Evolutionary conservation across 1,140 invertebrate species (phyloP), one percentile per base, ranked within the genome.

Genomic region (Antheraea pernyi): DNA sequence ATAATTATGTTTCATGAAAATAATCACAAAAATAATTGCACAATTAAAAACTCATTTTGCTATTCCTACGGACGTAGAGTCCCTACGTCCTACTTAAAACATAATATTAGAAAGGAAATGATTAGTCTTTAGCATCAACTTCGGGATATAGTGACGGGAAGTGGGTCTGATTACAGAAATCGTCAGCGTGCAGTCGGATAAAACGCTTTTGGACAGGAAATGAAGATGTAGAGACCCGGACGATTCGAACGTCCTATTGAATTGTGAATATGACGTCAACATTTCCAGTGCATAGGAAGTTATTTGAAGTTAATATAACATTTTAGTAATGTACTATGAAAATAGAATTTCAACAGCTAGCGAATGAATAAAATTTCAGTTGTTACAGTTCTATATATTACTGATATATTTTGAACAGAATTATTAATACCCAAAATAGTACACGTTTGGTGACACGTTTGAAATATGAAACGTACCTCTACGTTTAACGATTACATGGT

Each of bases 141-240:
- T 7, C 18, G 46, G 48, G 42, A 42, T 63, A 13, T 63, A 53
- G 13, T 63, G 42, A 68, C 58, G 65, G 70, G 70, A 68, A 71
- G 60, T 71, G 10, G 22, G 46, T 36, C n/a, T 71, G 65, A 71
- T 71, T 71, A 71, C 36, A 30, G 46, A 46, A 53, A 71, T 42
- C 62, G n/a, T 19, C 30, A 63, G 59, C 13, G 0, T 22, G 39
- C 18, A 59, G 19, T 18, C 65, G 36, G 59, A 67, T 36, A 19
- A 59, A 53, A n/a, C 64, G 69, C 39, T 42, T 66, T 68, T 71
- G 65, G 63, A 42, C 6, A 63, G 70, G 65, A 71, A 71, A 71
- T 71, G 65, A 71, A 71, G 39, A 36, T 60, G 67, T 65, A 67
- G 59, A 36, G 46, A 53, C 4, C 46, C 9, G 46, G 13, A 53